Percentiles rank a stretch among this genome's conserved stretches.
These are phyloP conservation scores for Miltochrista miniata DNA, from an alignment of 2,888 invertebrate genomes.

Conservation along the genomic window DNA sequence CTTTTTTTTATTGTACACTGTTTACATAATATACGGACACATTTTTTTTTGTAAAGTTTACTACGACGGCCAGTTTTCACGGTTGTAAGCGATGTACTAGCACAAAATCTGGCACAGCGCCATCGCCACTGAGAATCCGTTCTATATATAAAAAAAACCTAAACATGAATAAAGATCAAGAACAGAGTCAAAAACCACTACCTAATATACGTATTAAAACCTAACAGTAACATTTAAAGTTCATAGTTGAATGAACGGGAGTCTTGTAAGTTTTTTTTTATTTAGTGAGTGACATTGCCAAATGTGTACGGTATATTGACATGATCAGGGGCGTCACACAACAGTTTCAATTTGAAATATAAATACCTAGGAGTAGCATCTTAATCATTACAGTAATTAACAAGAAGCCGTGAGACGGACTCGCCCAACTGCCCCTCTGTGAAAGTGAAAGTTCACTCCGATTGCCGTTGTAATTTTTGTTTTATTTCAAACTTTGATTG, in stretches of 20 bases:
- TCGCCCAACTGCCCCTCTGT: no score
- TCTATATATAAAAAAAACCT: slow-evolving; percentile 56
- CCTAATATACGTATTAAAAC: slow-evolving; percentile 14
- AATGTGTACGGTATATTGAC: background rate
- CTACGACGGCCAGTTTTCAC: slow-evolving; percentile 27
- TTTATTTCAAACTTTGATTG: no score
- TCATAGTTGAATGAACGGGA: slow-evolving; percentile 21
- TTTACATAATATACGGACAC: background rate
- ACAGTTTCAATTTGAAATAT: background rate
- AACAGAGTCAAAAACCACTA: slow-evolving; percentile 32
- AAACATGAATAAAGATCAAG: slow-evolving; percentile 42
- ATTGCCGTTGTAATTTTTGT: no score
- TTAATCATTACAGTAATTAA: no score
- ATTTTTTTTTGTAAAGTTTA: slow-evolving; percentile 4
- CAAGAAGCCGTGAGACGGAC: no score
- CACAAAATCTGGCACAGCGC: slow-evolving; percentile 57
- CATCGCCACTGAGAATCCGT: slow-evolving; percentile 40
- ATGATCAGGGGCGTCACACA: background rate
- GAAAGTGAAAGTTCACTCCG: no score
- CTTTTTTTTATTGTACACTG: background rate
- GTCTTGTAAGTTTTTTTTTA: slow-evolving; percentile 9
- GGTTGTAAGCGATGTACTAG: slow-evolving; percentile 61
- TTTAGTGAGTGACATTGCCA: slow-evolving; percentile 20
- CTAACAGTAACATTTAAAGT: slow-evolving; percentile 18
- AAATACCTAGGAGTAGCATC: no score